Conservation (phyloP, 2,797 vertebrate genomes). For the Phrynocephalus forsythii region DNA sequence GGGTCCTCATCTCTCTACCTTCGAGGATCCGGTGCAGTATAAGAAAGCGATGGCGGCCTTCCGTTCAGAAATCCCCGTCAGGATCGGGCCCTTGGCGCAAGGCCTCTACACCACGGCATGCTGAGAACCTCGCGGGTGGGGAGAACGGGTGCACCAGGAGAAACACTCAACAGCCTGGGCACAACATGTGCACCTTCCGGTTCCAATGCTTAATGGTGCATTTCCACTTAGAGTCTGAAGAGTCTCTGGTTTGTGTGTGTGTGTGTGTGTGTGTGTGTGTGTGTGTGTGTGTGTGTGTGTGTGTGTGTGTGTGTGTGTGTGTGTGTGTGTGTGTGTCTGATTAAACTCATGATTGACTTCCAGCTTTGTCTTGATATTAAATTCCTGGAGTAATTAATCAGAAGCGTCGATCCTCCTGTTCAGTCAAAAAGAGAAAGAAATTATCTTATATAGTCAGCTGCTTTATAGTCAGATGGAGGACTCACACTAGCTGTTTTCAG, state of each 20-base stretch:
- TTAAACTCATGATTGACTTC: slow-evolving; percentile 35
- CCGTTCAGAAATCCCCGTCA: slow-evolving; percentile 68
- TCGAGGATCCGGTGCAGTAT: slow-evolving; percentile 75
- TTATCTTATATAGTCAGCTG: no score
- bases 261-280: slow-evolving; percentile 11
- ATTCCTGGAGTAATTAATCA: background rate
- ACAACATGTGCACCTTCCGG: no score
- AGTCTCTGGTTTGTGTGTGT: background rate
- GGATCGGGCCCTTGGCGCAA: slow-evolving; percentile 68
- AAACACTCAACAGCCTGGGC: background rate
- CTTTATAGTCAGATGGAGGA: no score
- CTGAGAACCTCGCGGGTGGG: background rate
- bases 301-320: background rate
- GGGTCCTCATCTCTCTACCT: slow-evolving; percentile 84
- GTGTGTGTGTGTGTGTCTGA: slow-evolving; percentile 27
- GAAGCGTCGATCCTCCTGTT: background rate
- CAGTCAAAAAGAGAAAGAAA: background rate
- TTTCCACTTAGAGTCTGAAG: slow-evolving; percentile 7
- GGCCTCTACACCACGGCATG: slow-evolving; percentile 70
- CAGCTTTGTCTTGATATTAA: fast-evolving
- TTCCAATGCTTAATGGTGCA: background rate
- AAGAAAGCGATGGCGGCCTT: slow-evolving; percentile 75
- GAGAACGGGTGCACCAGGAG: no score
- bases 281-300: background rate
- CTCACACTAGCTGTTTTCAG: no score